A percentile compares a stretch with the other conserved stretches of the same genome.
Evolutionary conservation across 2,797 vertebrate genomes (phyloP).

Genomic region (Sebastes nivosus): DNA sequence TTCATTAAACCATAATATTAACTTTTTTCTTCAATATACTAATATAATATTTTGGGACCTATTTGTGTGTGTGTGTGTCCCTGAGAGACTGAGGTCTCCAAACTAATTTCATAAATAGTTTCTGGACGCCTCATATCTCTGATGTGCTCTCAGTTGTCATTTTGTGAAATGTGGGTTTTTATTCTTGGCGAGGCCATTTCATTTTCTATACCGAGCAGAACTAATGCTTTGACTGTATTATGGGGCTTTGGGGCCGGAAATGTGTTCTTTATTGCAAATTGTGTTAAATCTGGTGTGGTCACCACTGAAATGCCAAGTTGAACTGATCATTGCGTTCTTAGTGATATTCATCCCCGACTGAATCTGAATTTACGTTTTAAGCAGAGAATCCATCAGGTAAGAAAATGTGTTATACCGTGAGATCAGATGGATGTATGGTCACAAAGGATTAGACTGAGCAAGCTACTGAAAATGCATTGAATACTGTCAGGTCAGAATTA

Average conservation of each 20-base stretch:
- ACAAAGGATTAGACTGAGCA: background rate
- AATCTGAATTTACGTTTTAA: conserved; percentile 6
- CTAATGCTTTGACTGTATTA: background rate
- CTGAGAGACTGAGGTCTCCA: background rate
- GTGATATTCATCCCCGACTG: background rate
- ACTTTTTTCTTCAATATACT: background rate
- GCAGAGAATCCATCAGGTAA: background rate
- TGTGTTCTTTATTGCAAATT: conserved; percentile 15
- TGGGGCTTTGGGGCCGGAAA: background rate
- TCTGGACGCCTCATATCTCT: background rate
- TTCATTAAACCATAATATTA: background rate
- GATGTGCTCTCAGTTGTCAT: conserved; percentile 15
- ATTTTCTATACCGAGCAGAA: conserved; percentile 5
- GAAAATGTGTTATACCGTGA: background rate
- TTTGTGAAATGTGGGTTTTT: conserved; percentile 6
- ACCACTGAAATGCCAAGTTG: background rate
- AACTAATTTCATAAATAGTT: conserved; percentile 28
- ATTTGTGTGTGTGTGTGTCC: background rate
- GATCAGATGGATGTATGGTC: conserved; percentile 28
- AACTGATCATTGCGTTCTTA: background rate
- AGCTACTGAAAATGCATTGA: conserved; percentile 20
- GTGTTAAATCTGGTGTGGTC: conserved; percentile 4
- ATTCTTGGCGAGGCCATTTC: background rate
- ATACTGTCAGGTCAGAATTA: conserved; percentile 24
- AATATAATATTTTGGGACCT: background rate